A percentile compares a stretch with the other conserved stretches of the same genome.
Conservation (phyloP, 2,113 vertebrate species). For the human (Homo sapiens) region DNA sequence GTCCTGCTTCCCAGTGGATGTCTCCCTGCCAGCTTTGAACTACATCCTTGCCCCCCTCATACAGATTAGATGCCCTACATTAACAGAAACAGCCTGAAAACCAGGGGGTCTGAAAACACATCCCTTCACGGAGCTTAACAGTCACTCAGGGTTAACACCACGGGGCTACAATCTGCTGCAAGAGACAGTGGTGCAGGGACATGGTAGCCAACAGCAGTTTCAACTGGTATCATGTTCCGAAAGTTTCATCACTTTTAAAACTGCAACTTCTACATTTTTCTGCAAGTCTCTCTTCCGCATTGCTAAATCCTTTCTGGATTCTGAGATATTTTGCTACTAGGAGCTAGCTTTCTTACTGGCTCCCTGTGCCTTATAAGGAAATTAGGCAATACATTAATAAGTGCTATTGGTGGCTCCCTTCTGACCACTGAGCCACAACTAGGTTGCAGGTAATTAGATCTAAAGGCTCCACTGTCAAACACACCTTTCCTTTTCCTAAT, state of each 20-base stretch:
- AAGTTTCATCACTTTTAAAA: not conserved
- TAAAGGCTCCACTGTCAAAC: not conserved
- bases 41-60: not conserved
- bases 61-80: not conserved
- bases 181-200: accelerated
- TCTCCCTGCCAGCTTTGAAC: not conserved
- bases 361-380: not conserved
- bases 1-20: not conserved
- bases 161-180: not conserved
- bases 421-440: not conserved
- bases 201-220: not conserved
- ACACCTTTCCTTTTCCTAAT: not conserved
- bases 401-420: not conserved
- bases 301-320: not conserved
- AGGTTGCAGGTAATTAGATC: not conserved
- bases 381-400: not conserved
- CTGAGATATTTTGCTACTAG: not conserved
- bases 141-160: accelerated
- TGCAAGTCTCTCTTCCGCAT: not conserved
- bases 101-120: not conserved
- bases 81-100: not conserved
- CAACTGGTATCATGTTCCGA: not conserved
- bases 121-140: not conserved
- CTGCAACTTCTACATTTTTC: not conserved
- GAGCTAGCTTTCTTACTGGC: not conserved